A percentile compares a stretch with the other conserved stretches of the same genome.
phyloP scores from a whole-genome alignment of 2,797 vertebrate species.

The Paratrypauchen microcephalus region DNA sequence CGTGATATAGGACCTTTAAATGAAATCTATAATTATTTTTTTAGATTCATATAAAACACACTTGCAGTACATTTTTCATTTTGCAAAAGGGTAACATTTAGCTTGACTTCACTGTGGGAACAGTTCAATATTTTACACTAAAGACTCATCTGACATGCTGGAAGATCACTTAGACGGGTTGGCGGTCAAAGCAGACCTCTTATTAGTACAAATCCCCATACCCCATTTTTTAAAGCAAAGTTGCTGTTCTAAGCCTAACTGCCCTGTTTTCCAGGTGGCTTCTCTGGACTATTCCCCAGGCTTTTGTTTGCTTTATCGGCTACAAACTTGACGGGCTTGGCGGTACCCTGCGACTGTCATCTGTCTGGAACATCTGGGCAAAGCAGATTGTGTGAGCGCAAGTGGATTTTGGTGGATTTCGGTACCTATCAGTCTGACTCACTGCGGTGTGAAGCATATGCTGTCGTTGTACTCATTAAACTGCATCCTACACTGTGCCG shows the following conservation, averaged over 20 bases:
- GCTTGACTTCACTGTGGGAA: not conserved
- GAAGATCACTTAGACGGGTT: slow-evolving; percentile 16
- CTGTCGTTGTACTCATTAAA: slow-evolving; percentile 53
- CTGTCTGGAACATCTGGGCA: slow-evolving; percentile 75
- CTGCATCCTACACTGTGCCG: slow-evolving; percentile 40
- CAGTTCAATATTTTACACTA: not conserved
- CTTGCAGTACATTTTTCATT: not conserved
- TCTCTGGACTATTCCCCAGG: slow-evolving; percentile 37
- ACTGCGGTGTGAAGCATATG: slow-evolving; percentile 56
- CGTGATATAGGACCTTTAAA: too few relatives aligned
- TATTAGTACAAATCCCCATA: not conserved
- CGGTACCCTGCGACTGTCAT: slow-evolving; percentile 71
- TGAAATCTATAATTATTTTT: too few relatives aligned
- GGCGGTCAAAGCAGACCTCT: slow-evolving; percentile 16
- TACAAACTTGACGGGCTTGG: slow-evolving; percentile 49
- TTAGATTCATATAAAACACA: not conserved
- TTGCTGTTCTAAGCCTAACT: slow-evolving; percentile 17
- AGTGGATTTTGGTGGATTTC: slow-evolving; percentile 48
- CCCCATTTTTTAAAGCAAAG: slow-evolving; percentile 5
- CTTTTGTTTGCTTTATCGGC: slow-evolving; percentile 40
- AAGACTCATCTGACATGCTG: not conserved
- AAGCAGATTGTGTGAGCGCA: slow-evolving; percentile 69
- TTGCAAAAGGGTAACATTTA: not conserved
- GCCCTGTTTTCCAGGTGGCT: slow-evolving; percentile 42
- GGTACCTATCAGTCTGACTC: slow-evolving; percentile 65